Conservation (phyloP, 2,113 vertebrate species). For the Tychaedon coryphoeus region DNA sequence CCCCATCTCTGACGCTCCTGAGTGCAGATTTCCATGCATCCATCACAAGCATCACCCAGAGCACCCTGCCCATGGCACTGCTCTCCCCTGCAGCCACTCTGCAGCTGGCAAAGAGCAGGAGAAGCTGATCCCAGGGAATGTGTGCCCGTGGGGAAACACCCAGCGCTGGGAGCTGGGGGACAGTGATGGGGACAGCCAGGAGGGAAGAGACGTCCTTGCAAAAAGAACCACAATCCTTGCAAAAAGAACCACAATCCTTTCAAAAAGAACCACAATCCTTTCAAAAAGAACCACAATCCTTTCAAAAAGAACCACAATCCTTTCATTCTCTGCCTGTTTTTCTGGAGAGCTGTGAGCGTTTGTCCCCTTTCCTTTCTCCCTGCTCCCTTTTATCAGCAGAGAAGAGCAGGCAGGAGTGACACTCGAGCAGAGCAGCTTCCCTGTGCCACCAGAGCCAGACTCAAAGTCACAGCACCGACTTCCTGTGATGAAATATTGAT, state of each 20-base stretch:
- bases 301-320: background rate
- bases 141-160: accelerated
- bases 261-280: background rate
- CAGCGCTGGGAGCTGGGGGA: accelerated
- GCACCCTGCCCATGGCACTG: background rate
- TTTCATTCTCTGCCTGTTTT: background rate
- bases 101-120: background rate
- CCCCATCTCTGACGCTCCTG: background rate
- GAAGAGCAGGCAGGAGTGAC: background rate
- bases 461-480: background rate
- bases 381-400: background rate
- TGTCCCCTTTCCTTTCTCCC: background rate
- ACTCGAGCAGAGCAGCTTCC: background rate
- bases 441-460: background rate
- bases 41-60: background rate
- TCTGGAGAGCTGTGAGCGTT: background rate
- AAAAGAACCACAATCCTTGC: background rate
- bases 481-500: constrained; percentile 35
- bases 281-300: background rate
- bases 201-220: background rate
- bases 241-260: background rate
- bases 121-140: accelerated
- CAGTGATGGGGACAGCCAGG: background rate
- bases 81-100: background rate
- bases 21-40: background rate